A percentile compares a stretch with the other conserved stretches of the same genome.
phyloP scores from a whole-genome alignment of 1,140 invertebrate species.

The Melanaphis sacchari region DNA sequence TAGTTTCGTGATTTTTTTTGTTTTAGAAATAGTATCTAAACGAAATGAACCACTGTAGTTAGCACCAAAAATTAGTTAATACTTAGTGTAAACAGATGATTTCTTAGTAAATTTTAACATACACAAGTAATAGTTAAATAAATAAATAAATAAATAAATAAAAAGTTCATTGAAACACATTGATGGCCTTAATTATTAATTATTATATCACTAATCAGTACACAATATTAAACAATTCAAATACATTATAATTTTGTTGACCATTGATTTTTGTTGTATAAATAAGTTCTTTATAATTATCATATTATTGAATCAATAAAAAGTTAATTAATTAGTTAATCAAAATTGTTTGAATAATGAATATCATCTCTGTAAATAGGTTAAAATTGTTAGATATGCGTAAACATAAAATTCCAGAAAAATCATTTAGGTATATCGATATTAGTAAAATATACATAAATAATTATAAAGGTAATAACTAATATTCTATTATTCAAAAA shows the following conservation, averaged over 20 bases:
- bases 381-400: not conserved
- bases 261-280: conserved; percentile 22
- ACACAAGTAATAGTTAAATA: not conserved
- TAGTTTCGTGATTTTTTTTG: not conserved
- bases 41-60: not conserved
- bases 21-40: conserved; percentile 15
- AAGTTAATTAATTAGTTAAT: not conserved
- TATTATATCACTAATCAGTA: conserved; percentile 49
- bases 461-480: not conserved
- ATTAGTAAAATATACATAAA: not conserved
- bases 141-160: conserved; percentile 3
- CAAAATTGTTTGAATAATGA: not conserved
- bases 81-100: conserved; percentile 10
- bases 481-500: not conserved
- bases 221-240: conserved; percentile 35
- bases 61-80: conserved; percentile 38
- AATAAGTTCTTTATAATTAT: not conserved
- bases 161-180: conserved; percentile 44
- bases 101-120: not conserved
- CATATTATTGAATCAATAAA: not conserved
- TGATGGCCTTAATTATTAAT: conserved; percentile 25
- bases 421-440: not conserved
- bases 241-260: not conserved
- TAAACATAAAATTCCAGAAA: not conserved
- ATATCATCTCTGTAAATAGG: not conserved